Conservation (phyloP, 2,797 vertebrate genomes). For the Scleropages formosus region DNA sequence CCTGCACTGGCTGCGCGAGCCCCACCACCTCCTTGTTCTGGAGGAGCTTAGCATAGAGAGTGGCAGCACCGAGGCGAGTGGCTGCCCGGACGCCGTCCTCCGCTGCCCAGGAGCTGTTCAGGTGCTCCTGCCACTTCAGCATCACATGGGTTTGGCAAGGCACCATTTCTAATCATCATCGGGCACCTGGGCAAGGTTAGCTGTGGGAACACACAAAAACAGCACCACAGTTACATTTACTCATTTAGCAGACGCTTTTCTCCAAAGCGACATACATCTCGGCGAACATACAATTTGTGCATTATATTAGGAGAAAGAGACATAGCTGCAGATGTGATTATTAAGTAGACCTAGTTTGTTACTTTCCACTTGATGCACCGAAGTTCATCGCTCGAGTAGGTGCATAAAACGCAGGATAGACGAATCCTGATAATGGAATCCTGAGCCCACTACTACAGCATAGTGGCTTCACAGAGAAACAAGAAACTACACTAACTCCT, state of each 20-base stretch:
- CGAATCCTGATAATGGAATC: no score
- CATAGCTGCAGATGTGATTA: no score
- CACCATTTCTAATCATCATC: conserved; percentile 77
- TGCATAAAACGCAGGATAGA: no score
- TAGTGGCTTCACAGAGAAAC: conserved; percentile 48
- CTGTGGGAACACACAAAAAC: conserved; percentile 38
- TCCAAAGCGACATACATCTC: no score
- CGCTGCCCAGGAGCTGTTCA: conserved; percentile 77
- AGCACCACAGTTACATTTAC: no score
- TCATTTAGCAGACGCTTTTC: no score
- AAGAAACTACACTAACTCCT: background rate
- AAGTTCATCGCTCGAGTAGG: no score
- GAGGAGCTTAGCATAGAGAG: conserved; percentile 72
- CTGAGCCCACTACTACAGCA: conserved; percentile 45
- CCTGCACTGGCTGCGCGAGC: conserved; percentile 73
- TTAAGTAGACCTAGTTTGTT: no score
- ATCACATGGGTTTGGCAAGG: conserved; percentile 77
- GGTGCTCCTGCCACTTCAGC: conserved; percentile 81
- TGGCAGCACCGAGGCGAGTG: conserved; percentile 59
- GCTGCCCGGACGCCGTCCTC: conserved; percentile 68
- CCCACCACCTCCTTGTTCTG: conserved; percentile 75
- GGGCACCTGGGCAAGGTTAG: conserved; percentile 44
- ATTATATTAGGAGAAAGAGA: no score
- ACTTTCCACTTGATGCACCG: no score
- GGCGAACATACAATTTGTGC: no score